These are phyloP conservation scores for Papilio dardanus DNA, from an alignment of 1,140 invertebrate genomes.

Conservation along the genomic window DNA sequence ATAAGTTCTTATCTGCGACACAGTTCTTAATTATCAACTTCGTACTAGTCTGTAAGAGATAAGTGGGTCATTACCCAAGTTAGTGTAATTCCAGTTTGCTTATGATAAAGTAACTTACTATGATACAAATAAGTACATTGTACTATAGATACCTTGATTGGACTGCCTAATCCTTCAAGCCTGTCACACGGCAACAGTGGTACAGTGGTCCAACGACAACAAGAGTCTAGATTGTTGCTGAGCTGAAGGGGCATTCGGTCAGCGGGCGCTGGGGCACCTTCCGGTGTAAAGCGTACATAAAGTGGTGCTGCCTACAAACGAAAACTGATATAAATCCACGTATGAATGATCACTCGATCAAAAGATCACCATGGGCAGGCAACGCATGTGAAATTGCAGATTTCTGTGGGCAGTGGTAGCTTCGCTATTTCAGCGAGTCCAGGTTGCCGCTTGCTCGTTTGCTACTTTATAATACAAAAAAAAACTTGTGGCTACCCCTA, in stretches of 20 bases:
- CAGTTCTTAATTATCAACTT: constrained; percentile 72
- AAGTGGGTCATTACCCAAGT: too few species aligned
- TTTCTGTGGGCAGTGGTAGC: too few species aligned
- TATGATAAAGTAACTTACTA: neutral
- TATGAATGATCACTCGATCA: too few species aligned
- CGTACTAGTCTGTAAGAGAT: constrained; percentile 71
- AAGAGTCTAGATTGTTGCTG: constrained; percentile 64
- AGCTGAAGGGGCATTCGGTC: constrained; percentile 74
- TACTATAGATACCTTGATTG: constrained; percentile 57
- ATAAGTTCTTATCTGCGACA: constrained; percentile 70
- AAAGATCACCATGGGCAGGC: too few species aligned
- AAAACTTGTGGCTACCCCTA: too few species aligned
- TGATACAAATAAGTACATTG: neutral
- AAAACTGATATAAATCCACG: too few species aligned
- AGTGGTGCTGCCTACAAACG: constrained; percentile 67
- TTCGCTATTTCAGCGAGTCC: too few species aligned
- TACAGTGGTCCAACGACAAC: constrained; percentile 70
- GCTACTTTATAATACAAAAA: too few species aligned
- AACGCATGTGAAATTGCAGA: too few species aligned
- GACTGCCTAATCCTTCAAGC: constrained; percentile 64
- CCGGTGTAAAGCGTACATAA: constrained; percentile 67
- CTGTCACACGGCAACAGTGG: constrained; percentile 65
- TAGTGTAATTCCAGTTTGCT: neutral
- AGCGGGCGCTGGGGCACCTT: constrained; percentile 57
- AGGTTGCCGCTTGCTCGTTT: too few species aligned